Base-by-base conservation (phyloP, 1,140 invertebrate genomes). In the Lasaia peninsularis region DNA sequence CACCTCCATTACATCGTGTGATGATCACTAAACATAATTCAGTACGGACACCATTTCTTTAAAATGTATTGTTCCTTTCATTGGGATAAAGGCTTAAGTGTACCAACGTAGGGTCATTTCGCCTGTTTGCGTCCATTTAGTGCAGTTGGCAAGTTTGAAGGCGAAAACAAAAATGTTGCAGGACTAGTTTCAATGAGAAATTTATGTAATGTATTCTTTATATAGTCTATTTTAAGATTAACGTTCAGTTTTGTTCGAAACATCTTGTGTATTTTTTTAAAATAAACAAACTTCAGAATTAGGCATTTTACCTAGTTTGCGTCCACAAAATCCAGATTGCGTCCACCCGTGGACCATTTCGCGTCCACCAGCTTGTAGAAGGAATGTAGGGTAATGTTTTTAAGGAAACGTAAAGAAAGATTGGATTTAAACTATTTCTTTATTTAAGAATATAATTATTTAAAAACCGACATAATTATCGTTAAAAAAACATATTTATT, bases 81-180 rank as follows among this genome's bases (percentile, higher is more conserved):
- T n/a, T n/a, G n/a, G n/a, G n/a, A n/a, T n/a, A n/a, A n/a, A n/a
- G n/a, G n/a, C n/a, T n/a, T n/a, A n/a, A n/a, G n/a, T n/a, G n/a
- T n/a, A n/a, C n/a, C n/a, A n/a, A n/a, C n/a, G 21, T 24, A 24
- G 21, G 21, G 21, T 24, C 21, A 24, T 24, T 24, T 24, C 33
- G 18, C 52, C 33, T 10, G 14, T 54, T 54, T 4, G 18, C 44
- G 18, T 54, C 33, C 52, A 54, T 54, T 54, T 54, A 54, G 52
- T 54, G 52, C 52, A 54, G 52, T 54, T 35, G 28, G 52, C 33
- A 33, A 37, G 10, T 54, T 54, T 24, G 0, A 54, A 33, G 33
- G 52, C 9, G 52, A 37, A 54, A 20, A 37, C 35, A 54, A 37
- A 54, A 54, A 54, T 54, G 32, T 54, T 12, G 5, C 52, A 53